Conservation (phyloP, 2,797 vertebrate species). For the Darevskia nairensis region DNA sequence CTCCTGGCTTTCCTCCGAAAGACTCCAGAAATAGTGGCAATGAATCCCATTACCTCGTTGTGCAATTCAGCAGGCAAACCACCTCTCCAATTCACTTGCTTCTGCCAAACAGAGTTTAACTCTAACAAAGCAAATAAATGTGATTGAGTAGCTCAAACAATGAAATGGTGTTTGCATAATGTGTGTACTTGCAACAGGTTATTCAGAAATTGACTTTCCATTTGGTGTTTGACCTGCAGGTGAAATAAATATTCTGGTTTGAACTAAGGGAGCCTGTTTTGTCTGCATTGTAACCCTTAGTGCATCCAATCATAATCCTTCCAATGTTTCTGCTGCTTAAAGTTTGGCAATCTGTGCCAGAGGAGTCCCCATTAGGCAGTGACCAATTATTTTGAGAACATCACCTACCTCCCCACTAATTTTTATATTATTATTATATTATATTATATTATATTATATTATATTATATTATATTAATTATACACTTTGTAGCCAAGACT, state of each 20-base stretch:
- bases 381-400: background rate
- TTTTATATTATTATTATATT: too few relatives aligned
- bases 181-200: background rate
- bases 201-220: constrained; percentile 12
- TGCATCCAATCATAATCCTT: too few relatives aligned
- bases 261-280: background rate
- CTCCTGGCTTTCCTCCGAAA: background rate
- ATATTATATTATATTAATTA: too few relatives aligned
- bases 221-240: background rate
- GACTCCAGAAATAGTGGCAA: background rate
- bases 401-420: background rate
- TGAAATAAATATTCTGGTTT: background rate
- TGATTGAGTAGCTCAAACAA: background rate
- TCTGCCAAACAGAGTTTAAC: background rate
- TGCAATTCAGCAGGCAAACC: background rate
- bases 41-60: background rate
- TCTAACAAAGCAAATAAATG: constrained; percentile 17
- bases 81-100: background rate
- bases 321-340: background rate
- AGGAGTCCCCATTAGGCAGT: background rate
- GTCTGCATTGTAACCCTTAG: background rate
- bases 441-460: too few relatives aligned
- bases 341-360: background rate
- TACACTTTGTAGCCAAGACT: too few relatives aligned
- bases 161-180: constrained; percentile 22